Base-by-base conservation (phyloP, 2,113 vertebrate genomes). In the Lota lota region DNA sequence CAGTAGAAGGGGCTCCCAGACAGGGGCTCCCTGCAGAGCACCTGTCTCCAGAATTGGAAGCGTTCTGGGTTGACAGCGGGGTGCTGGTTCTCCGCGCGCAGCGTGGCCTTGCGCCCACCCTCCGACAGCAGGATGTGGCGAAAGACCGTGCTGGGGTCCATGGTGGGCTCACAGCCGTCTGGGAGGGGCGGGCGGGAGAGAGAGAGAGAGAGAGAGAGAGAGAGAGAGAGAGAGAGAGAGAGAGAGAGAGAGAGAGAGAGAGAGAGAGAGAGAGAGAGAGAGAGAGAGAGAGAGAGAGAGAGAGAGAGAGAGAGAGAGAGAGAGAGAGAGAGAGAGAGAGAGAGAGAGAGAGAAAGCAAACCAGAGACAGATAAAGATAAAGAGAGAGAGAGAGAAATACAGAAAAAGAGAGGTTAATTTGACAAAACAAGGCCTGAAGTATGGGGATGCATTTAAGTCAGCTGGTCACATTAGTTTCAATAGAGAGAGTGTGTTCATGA, bases 1-100 rank as follows among this genome's bases (percentile, higher is more conserved):
- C 90, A 93, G 86, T 93, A 93, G 77, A 88, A 91, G 3, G 90
- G 90, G 67, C 90, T 89, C 28, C 91, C 91, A 14, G 73, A 89
- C 77, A 93, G 72, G 0, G 86, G 68, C 77, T 93, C 88, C 50
- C 40, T 81, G 78, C 92, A 91, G 63, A 93, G 82, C 50, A 93
- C 81, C 75, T 92, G 92, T 22, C 91, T 88, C 92, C 91, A 93
- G 83, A 79, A 92, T 0, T 61, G n/a, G 75, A 93, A 93, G 50
- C 92, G 90, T 3, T 90, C 90, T 0, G 87, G 77, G 19, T 90
- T 83, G 6, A 91, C 86, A 0, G 84, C 79, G 1, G 84, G 87
- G 59, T 89, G 88, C 57, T 87, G 77, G 63, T 83, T 89, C 73
- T 90, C 91, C 1, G 86, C 69, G 1, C 80, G 72, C 53, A 92